Base-by-base conservation (phyloP, 2,888 invertebrate species). In the Diarsia mendica region DNA sequence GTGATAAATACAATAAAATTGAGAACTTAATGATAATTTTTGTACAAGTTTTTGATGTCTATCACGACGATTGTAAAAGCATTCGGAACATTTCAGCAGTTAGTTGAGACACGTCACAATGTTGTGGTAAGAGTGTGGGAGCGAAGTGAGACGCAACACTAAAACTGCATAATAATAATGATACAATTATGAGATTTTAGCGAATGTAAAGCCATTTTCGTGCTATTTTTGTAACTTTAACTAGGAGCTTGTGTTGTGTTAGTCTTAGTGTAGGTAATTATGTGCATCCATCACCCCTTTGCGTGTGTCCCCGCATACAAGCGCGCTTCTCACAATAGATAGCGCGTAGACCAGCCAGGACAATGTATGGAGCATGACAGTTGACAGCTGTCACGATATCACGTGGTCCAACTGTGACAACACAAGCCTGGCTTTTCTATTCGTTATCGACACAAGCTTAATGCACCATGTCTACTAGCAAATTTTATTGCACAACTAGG, bases 1-100 rank as follows among this genome's bases (percentile, higher is more conserved):
- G 96, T 96, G 96, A 96, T 96, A 96, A 92, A 91, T 93, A 95
- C 95, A 96, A 96, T 96, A 93, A 94, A 96, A 96, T 96, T 95
- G 95, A 94, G 89, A 92, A 90, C 89, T 90, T 93, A 92, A 94
- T 91, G 88, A 91, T 94, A 94, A 92, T 93, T 94, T 93, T 95
- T 95, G 93, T 95, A 95, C 93, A 91, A 93, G 91, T 93, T 94
- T 94, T 93, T 91, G 89, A 93, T 90, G 89, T 91, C 90, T 85
- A 87, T 83, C 85, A 90, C 86, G 87, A 89, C 85, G 86, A 88
- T 90, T 88, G 90, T 90, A 86, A 86, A 89, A 86, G 81, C 83
- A 86, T 85, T 85, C 79, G 76, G 84, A 87, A 87, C 86, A 88
- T 89, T 88, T 90, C 90, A 88, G 88, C 85, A 89, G 88, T 89